Evolutionary conservation across 2,797 vertebrate genomes (phyloP).

Genomic region (Morus bassanus): DNA sequence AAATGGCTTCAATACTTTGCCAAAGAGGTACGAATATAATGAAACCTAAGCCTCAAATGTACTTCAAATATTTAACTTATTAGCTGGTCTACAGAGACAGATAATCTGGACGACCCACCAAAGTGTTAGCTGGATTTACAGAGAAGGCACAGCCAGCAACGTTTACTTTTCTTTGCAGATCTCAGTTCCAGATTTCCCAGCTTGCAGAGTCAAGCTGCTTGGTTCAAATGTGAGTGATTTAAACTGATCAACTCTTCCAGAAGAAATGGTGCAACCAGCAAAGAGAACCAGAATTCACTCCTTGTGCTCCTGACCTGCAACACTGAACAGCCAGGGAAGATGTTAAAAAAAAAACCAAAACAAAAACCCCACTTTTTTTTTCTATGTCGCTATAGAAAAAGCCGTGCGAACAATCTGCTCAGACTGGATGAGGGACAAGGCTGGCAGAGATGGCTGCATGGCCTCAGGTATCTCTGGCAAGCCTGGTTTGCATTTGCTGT

Average conservation of each 20-base stretch:
- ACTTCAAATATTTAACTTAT: background rate
- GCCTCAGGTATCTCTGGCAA: background rate
- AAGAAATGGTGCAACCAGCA: background rate
- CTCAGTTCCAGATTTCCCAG: background rate
- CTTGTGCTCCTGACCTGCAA: background rate
- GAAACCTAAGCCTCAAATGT: background rate
- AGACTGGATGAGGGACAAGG: background rate
- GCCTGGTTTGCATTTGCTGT: background rate
- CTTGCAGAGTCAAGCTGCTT: background rate
- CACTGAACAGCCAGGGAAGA: background rate
- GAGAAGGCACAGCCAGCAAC: background rate
- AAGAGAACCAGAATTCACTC: background rate
- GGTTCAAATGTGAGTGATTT: rapidly evolving
- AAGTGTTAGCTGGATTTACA: background rate
- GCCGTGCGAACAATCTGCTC: background rate
- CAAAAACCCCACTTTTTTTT: background rate
- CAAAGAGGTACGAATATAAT: background rate
- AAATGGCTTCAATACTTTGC: background rate
- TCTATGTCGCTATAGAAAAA: background rate
- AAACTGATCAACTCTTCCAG: background rate
- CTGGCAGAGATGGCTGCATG: background rate
- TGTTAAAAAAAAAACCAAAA: background rate
- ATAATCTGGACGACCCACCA: background rate
- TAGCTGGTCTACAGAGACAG: background rate
- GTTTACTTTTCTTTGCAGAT: background rate